Evolutionary conservation across 1,140 invertebrate genomes (phyloP).

Genomic region (Streblospio benedicti): DNA sequence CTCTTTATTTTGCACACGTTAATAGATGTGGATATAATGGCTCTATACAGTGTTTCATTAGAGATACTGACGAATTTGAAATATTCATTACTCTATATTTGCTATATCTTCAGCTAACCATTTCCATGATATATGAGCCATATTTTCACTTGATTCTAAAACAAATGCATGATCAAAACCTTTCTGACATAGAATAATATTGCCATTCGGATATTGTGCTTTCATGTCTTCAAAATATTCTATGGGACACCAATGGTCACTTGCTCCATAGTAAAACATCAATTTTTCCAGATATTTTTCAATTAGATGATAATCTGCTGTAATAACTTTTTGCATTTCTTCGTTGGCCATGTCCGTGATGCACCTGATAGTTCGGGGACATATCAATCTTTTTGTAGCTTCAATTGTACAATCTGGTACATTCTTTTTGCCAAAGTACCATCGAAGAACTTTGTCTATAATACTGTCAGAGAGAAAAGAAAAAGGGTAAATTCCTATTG

Average conservation of each 20-base stretch:
- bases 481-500: conserved; percentile 55
- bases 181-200: conserved; percentile 58
- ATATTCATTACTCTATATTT: no score
- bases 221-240: conserved; percentile 58
- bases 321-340: conserved; percentile 45
- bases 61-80: no score
- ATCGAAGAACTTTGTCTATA: conserved; percentile 31
- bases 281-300: conserved; percentile 48
- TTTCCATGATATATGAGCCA: conserved; percentile 49
- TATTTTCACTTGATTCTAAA: conserved; percentile 51
- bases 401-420: conserved; percentile 36
- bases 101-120: conserved; percentile 23
- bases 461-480: conserved; percentile 50
- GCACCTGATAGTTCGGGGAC: conserved; percentile 40
- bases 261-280: conserved; percentile 65
- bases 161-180: conserved; percentile 69
- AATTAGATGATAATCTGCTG: conserved; percentile 41
- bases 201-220: conserved; percentile 53
- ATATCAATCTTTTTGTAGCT: conserved; percentile 37
- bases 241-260: conserved; percentile 66
- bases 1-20: no score
- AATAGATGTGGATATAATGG: no score
- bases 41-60: no score
- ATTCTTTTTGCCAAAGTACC: conserved; percentile 29
- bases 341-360: conserved; percentile 48